A percentile compares a stretch with the other conserved stretches of the same genome.
Evolutionary conservation across 2,888 invertebrate genomes (phyloP).

Genomic region (Crepidodera aurea): DNA sequence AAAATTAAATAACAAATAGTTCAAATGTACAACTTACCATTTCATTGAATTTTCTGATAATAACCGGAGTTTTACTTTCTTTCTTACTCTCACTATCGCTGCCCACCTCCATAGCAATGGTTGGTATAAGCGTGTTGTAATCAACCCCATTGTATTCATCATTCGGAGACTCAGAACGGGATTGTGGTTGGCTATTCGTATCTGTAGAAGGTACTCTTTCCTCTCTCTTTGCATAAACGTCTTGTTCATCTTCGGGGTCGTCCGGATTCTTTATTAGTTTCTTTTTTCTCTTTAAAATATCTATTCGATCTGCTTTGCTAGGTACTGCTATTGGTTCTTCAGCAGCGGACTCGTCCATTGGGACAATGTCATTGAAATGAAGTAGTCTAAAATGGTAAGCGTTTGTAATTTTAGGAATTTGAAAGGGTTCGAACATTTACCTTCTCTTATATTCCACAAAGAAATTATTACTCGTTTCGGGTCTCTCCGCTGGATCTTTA

Average conservation of each 20-base stretch:
- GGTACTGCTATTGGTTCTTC: constrained; percentile 62
- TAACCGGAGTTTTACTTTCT: constrained; percentile 35
- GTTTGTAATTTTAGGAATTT: not conserved
- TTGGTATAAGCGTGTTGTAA: constrained; percentile 59
- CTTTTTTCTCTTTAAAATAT: constrained; percentile 48
- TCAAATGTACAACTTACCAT: constrained; percentile 37
- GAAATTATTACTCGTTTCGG: constrained; percentile 64
- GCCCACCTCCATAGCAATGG: constrained; percentile 54
- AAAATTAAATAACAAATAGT: not conserved
- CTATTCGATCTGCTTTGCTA: constrained; percentile 51
- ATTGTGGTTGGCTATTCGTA: constrained; percentile 48
- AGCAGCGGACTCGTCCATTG: constrained; percentile 67
- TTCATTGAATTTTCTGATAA: constrained; percentile 39
- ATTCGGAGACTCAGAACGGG: constrained; percentile 56
- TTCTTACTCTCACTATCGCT: constrained; percentile 55
- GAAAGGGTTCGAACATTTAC: constrained; percentile 56
- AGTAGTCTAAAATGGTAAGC: constrained; percentile 67
- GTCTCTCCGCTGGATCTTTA: constrained; percentile 66
- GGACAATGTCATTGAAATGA: constrained; percentile 76
- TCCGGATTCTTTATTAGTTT: constrained; percentile 56
- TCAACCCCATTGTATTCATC: constrained; percentile 57
- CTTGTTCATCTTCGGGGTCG: constrained; percentile 53
- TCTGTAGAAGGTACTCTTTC: constrained; percentile 54
- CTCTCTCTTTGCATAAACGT: constrained; percentile 49
- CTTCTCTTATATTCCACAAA: constrained; percentile 70